phyloP scores from a whole-genome alignment of 2,888 invertebrate species.

The Cosmopolites sordidus region DNA sequence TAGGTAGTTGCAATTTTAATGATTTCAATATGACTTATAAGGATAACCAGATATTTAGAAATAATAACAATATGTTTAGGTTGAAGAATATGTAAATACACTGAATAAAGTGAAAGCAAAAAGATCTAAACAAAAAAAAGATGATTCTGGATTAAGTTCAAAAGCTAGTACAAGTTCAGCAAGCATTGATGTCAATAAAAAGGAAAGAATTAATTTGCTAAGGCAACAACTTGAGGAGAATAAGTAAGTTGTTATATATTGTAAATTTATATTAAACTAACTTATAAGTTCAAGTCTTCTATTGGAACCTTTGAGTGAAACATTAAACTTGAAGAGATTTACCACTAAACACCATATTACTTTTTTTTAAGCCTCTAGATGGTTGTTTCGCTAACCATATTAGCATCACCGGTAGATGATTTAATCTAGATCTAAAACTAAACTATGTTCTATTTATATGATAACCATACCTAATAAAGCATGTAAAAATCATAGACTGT shows the following conservation, averaged over 20 bases:
- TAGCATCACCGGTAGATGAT: too few relatives aligned
- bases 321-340: too few relatives aligned
- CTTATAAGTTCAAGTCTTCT: too few relatives aligned
- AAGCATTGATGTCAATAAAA: slow-evolving; percentile 51
- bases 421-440: too few relatives aligned
- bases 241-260: slow-evolving; percentile 38
- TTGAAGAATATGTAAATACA: slow-evolving; percentile 48
- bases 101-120: slow-evolving; percentile 44
- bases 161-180: slow-evolving; percentile 27
- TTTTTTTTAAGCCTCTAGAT: too few relatives aligned
- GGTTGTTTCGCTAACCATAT: too few relatives aligned
- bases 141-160: slow-evolving; percentile 27
- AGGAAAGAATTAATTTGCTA: slow-evolving; percentile 48
- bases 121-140: slow-evolving; percentile 39
- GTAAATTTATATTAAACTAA: too few relatives aligned
- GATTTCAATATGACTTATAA: not conserved
- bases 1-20: not conserved
- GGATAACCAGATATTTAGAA: not conserved
- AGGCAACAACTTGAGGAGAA: slow-evolving; percentile 55
- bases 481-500: too few relatives aligned
- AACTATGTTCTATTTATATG: too few relatives aligned
- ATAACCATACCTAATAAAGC: too few relatives aligned
- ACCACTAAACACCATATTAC: too few relatives aligned
- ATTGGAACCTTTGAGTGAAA: too few relatives aligned
- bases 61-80: slow-evolving; percentile 8